phyloP scores from a whole-genome alignment of 2,888 invertebrate genomes.

The Synergus umbraculus region DNA sequence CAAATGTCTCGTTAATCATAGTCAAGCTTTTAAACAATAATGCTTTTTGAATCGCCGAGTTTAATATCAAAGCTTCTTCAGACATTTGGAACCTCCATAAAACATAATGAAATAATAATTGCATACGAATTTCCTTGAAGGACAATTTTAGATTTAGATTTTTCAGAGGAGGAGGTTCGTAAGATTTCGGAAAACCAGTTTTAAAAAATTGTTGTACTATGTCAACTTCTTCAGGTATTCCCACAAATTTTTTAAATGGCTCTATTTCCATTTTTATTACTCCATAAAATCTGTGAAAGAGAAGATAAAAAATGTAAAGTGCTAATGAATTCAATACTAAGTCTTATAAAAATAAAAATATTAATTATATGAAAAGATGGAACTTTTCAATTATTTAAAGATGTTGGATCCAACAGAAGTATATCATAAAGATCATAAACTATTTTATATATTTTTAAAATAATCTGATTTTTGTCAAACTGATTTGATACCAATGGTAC shows the following conservation, averaged over 20 bases:
- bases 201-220: background rate
- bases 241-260: background rate
- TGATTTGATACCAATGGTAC: too few relatives aligned
- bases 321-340: too few relatives aligned
- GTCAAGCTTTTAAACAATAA: background rate
- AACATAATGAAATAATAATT: background rate
- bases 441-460: background rate
- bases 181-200: background rate
- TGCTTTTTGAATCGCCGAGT: background rate
- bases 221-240: background rate
- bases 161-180: background rate
- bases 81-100: background rate
- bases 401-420: too few relatives aligned
- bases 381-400: too few relatives aligned
- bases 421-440: too few relatives aligned
- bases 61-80: background rate
- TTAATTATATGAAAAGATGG: too few relatives aligned
- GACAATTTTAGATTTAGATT: background rate
- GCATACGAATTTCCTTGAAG: background rate
- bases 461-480: background rate
- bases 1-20: background rate
- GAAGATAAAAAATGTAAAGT: background rate
- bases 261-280: background rate
- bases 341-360: too few relatives aligned
- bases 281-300: background rate